Conservation (phyloP, 2,113 vertebrate species). For the Porphyrio hochstetteri region DNA sequence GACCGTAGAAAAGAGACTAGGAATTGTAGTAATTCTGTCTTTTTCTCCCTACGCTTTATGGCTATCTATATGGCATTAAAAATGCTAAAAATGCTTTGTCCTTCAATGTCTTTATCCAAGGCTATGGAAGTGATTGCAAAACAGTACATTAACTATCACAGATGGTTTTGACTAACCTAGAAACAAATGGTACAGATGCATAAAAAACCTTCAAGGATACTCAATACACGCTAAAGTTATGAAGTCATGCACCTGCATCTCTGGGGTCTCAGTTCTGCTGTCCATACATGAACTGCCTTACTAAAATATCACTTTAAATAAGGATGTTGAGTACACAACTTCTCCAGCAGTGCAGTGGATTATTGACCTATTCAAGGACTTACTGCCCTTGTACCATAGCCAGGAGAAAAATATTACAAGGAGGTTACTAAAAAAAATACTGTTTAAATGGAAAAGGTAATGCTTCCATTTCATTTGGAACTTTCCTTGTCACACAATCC, state of each 20-base stretch:
- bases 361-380: neutral
- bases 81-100: neutral
- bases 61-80: neutral
- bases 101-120: neutral
- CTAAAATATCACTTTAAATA: neutral
- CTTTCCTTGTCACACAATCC: neutral
- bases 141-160: neutral
- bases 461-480: neutral
- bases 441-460: neutral
- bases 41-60: neutral
- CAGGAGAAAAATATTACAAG: neutral
- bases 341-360: neutral
- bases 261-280: neutral
- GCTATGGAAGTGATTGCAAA: neutral
- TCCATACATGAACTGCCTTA: neutral
- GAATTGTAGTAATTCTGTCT: neutral
- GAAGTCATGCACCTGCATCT: neutral
- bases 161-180: neutral
- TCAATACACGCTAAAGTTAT: neutral
- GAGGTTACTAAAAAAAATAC: neutral
- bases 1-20: neutral
- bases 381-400: neutral
- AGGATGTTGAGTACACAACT: neutral
- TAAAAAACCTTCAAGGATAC: neutral
- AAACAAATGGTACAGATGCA: neutral